Percentiles rank a stretch among this genome's conserved stretches.
Conservation (phyloP, 2,797 vertebrate genomes). For the Psittacula derbiana region DNA sequence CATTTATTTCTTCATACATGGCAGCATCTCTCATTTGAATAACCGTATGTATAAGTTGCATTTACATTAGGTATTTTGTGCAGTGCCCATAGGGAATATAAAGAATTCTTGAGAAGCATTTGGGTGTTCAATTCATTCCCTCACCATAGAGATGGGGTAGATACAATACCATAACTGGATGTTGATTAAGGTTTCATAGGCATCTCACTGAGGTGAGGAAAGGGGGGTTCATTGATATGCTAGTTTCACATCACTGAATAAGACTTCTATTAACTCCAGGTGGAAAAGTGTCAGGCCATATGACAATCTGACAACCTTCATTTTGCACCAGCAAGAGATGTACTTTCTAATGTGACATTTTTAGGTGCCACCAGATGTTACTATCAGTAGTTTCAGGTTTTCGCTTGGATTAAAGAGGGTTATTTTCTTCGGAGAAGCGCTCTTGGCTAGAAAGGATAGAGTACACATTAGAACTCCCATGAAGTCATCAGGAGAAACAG, state of each 20-base stretch:
- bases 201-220: neutral
- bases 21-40: constrained; percentile 9
- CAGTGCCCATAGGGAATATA: neutral
- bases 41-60: neutral
- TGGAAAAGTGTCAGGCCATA: neutral
- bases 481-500: neutral
- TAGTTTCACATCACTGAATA: neutral
- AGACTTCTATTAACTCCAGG: neutral
- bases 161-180: neutral
- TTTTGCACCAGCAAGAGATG: neutral
- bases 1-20: constrained; percentile 23
- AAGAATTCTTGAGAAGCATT: neutral
- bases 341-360: constrained; percentile 18
- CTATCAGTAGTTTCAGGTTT: constrained; percentile 9
- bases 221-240: accelerated
- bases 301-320: neutral
- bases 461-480: neutral
- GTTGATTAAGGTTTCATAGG: neutral
- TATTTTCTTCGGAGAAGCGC: neutral
- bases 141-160: neutral
- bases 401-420: neutral
- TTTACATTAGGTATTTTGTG: neutral
- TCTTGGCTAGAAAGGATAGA: neutral
- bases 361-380: constrained; percentile 44
- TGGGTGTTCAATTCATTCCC: neutral